Conservation (phyloP, 1,140 invertebrate species). For the Scaptodrosophila lebanonensis region DNA sequence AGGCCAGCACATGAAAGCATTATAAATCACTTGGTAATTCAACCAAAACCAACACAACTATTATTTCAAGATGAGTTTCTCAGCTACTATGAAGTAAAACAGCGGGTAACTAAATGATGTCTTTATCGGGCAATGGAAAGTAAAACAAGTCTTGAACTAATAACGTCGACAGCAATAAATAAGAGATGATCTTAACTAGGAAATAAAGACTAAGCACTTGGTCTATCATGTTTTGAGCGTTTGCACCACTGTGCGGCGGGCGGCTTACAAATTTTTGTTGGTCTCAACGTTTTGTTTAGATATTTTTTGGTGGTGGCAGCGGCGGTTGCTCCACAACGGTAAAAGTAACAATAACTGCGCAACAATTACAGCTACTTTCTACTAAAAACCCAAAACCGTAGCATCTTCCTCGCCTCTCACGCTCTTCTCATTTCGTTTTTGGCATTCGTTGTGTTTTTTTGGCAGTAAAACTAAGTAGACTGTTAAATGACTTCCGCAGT, state of each 20-base stretch:
- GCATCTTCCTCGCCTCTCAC: conserved; percentile 34
- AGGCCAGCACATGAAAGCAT: too few species aligned
- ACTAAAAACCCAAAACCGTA: conserved; percentile 30
- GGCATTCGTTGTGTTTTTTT: conserved; percentile 26
- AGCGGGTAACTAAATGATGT: too few species aligned
- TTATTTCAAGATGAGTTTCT: too few species aligned
- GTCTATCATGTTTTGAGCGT: too few species aligned
- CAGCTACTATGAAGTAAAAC: too few species aligned
- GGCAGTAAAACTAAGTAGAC: conserved; percentile 55
- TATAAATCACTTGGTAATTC: too few species aligned
- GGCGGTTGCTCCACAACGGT: conserved; percentile 12
- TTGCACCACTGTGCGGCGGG: too few species aligned
- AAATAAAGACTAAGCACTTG: conserved; percentile 12
- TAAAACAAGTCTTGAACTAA: too few species aligned
- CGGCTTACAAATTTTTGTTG: conserved; percentile 58
- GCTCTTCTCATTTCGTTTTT: conserved; percentile 4
- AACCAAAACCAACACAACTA: too few species aligned
- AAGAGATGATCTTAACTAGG: conserved; percentile 1
- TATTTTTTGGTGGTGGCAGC: neutral
- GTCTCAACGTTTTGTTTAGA: too few species aligned
- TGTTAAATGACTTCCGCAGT: conserved; percentile 65
- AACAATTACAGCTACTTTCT: conserved; percentile 65
- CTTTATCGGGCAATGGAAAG: too few species aligned
- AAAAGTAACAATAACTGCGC: conserved; percentile 37
- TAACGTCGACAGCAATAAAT: too few species aligned